Base-by-base conservation (phyloP, 2,888 invertebrate genomes). In the Lithophane leautieri region DNA sequence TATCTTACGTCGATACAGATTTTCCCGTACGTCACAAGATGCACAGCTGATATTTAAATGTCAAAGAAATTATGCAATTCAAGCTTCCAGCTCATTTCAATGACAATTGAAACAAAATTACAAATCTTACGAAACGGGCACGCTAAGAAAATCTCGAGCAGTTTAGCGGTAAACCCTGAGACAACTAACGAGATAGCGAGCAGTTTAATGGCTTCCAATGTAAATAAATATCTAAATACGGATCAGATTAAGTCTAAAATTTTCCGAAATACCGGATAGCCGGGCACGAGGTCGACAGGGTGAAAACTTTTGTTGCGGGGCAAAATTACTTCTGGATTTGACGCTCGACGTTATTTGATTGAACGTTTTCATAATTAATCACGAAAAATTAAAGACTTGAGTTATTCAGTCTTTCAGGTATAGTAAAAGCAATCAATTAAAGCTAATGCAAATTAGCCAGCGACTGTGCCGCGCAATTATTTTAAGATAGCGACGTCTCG, bases 161-260 rank as follows among this genome's bases (percentile, higher is more conserved):
- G 70, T 74, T 73, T 58, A 67, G 70, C 54, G 67, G 68, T 65
- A 72, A 75, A 69, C 16, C 60, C 52, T 63, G 70, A 78, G 68
- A 79, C 54, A 76, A 76, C 74, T 86, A 84, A 86, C 70, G 78
- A 79, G 77, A 84, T 83, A 78, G 74, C 70, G 76, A 85, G 68
- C 81, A 82, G 77, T 86, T 87, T 72, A 70, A 84, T 79, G 84
- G 86, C 73, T 88, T 87, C 79, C 54, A 79, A 76, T 82, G 86
- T 85, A 86, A 88, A 88, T 83, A 86, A 85, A 89, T 86, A 89
- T 87, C 83, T 84, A 86, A 88, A 90, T 86, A 86, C 74, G 83
- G 83, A 86, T 85, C 81, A 84, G 82, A 89, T 89, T 89, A 86
- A 83, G 80, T 82, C 72, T 67, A 85, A 74, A 85, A 86, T 89